phyloP scores from a whole-genome alignment of 2,888 invertebrate species.

The Micoletzkya japonica region DNA sequence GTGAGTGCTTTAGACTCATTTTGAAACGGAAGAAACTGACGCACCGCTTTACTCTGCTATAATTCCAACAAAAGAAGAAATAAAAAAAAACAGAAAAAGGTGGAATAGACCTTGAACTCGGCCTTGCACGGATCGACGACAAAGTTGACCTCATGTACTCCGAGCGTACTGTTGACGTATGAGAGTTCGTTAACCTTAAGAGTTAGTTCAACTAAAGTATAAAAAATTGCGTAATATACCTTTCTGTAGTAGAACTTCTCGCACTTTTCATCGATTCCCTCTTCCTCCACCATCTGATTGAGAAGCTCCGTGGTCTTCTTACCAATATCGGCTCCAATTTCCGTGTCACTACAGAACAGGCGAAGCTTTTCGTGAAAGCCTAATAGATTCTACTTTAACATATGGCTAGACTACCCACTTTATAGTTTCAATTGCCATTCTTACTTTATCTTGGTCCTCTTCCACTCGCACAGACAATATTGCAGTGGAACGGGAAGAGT shows the following conservation, averaged over 20 bases:
- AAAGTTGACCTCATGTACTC: conserved; percentile 7
- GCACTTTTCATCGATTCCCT: neutral
- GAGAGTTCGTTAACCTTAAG: neutral
- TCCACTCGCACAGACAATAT: conserved; percentile 28
- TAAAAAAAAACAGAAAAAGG: too few species aligned
- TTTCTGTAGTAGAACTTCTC: neutral
- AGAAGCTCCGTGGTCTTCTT: neutral
- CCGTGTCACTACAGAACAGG: neutral
- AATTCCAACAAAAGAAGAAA: too few species aligned
- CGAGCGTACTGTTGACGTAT: neutral
- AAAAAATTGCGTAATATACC: neutral
- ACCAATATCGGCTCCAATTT: neutral
- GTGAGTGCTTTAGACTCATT: too few species aligned
- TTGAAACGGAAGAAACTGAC: too few species aligned
- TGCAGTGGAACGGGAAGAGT: conserved; percentile 22
- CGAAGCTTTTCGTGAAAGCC: neutral
- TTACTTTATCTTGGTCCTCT: conserved; percentile 1
- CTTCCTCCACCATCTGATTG: neutral
- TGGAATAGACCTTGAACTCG: conserved; percentile 26
- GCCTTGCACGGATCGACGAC: neutral
- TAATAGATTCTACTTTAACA: neutral
- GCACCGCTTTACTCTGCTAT: too few species aligned
- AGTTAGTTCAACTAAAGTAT: neutral
- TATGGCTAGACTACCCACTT: neutral
- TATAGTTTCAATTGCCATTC: neutral